Percentiles rank a stretch among this genome's conserved stretches.
phyloP scores from a whole-genome alignment of 2,113 vertebrate genomes.

The Sphyrna mokarran region DNA sequence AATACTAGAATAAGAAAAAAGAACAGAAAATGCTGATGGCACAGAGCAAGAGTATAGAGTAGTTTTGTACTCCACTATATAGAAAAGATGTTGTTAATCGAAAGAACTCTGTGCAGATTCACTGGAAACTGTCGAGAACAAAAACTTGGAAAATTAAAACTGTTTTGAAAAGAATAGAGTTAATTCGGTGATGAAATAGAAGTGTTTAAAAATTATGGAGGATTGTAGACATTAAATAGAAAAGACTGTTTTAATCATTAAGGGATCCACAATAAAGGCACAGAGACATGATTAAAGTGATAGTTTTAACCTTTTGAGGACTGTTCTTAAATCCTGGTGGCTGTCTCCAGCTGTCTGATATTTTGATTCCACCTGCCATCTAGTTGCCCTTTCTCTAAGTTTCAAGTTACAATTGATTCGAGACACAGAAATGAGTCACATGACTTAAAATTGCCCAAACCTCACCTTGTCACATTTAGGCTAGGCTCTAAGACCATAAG shows the following conservation, averaged over 20 bases:
- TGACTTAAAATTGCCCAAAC: neutral
- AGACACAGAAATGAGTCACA: neutral
- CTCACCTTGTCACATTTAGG: neutral
- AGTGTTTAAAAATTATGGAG: neutral
- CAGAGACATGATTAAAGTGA: neutral
- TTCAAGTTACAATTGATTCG: neutral
- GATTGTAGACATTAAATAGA: neutral
- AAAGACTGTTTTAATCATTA: neutral
- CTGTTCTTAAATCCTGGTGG: neutral
- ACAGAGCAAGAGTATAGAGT: neutral
- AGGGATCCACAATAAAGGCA: neutral
- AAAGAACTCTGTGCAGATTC: neutral
- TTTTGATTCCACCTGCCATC: neutral
- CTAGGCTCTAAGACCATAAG: neutral
- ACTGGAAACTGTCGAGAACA: neutral
- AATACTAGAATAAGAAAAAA: neutral
- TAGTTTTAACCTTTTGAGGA: neutral
- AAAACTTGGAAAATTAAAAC: neutral
- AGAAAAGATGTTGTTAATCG: neutral
- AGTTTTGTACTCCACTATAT: neutral
- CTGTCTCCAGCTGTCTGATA: neutral
- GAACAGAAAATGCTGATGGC: neutral
- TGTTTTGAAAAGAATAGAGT: neutral
- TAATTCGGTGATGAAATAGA: neutral
- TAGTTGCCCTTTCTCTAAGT: neutral